These are phyloP conservation scores for Miltochrista miniata DNA, from an alignment of 2,888 invertebrate genomes.

Conservation along the genomic window DNA sequence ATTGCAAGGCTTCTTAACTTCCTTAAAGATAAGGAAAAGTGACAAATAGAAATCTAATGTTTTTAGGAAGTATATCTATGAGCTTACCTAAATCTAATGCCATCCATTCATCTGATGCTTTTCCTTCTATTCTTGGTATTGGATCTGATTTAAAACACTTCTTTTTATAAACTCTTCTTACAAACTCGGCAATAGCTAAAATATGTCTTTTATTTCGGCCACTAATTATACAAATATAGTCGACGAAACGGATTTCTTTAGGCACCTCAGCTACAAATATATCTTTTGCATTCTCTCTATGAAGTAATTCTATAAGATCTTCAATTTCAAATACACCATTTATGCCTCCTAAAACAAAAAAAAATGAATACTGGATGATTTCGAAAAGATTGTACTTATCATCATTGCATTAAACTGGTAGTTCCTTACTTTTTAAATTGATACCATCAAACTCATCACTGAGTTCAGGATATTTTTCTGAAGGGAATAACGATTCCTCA, in stretches of 20 bases:
- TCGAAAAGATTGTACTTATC: too few relatives aligned
- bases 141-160: conserved; percentile 85
- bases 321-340: conserved; percentile 95
- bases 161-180: conserved; percentile 89
- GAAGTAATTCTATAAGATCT: conserved; percentile 90
- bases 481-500: conserved; percentile 85
- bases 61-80: too few relatives aligned
- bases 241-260: conserved; percentile 89
- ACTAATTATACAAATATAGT: conserved; percentile 92
- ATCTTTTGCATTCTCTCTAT: conserved; percentile 90
- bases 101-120: conserved; percentile 91
- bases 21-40: too few relatives aligned
- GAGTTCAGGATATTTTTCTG: conserved; percentile 59
- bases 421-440: conserved; percentile 81
- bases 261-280: conserved; percentile 93
- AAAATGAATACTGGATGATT: not conserved
- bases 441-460: conserved; percentile 86
- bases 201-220: conserved; percentile 90
- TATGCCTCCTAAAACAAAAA: conserved; percentile 86
- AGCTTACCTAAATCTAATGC: conserved; percentile 93
- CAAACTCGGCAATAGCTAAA: conserved; percentile 88
- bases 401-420: conserved; percentile 10
- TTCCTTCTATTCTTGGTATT: conserved; percentile 91
- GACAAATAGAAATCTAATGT: too few relatives aligned
- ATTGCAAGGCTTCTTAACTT: too few relatives aligned